Evolutionary conservation across 2,888 invertebrate species (phyloP).

Genomic region (Drosophila neonasuta): DNA sequence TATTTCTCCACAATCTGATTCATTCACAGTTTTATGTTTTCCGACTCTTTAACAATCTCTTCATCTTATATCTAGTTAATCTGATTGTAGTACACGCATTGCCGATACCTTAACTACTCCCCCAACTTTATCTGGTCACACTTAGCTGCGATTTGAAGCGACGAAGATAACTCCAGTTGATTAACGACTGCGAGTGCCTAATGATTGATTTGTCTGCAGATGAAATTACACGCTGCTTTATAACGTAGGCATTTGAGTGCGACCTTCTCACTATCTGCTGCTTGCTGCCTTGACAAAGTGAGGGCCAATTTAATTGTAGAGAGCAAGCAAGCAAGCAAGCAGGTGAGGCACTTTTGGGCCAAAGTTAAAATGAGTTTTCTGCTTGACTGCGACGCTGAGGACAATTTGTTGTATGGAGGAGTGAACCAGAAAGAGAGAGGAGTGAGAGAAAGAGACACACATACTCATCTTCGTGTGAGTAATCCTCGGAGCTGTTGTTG

Average conservation of each 20-base stretch:
- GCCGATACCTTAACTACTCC: neutral
- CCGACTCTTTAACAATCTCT: neutral
- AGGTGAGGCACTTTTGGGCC: constrained; percentile 35
- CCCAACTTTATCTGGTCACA: constrained; percentile 2
- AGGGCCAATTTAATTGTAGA: constrained; percentile 22
- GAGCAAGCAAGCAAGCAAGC: neutral
- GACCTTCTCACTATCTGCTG: constrained; percentile 6
- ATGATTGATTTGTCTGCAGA: constrained; percentile 31
- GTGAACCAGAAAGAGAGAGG: neutral
- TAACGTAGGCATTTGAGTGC: neutral
- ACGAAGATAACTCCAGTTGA: constrained; percentile 26
- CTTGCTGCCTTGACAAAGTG: constrained; percentile 4
- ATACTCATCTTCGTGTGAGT: constrained; percentile 69
- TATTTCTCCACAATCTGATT: too few species aligned
- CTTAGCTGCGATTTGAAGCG: constrained; percentile 1
- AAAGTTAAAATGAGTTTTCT: constrained; percentile 48
- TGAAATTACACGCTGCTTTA: neutral
- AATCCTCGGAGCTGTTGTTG: constrained; percentile 63
- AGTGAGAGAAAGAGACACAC: constrained; percentile 21
- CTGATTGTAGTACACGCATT: constrained; percentile 11
- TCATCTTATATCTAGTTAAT: constrained; percentile 1
- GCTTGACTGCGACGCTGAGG: constrained; percentile 39
- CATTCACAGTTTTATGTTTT: neutral
- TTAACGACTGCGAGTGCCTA: constrained; percentile 7
- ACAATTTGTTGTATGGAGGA: neutral